phyloP scores from a whole-genome alignment of 2,888 invertebrate species.

The Spialia ferax region DNA sequence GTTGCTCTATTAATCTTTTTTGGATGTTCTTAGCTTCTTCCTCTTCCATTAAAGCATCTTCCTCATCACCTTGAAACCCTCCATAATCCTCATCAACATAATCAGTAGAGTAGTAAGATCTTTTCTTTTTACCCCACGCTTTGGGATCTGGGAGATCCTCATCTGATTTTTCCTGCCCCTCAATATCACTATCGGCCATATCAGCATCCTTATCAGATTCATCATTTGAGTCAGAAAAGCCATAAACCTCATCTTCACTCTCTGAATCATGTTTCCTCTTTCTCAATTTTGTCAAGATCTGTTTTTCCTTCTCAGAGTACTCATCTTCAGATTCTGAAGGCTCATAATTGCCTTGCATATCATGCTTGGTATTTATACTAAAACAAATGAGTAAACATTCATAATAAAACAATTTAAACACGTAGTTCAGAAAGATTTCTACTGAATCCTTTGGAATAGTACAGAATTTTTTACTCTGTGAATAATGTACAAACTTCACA shows the following conservation, averaged over 20 bases:
- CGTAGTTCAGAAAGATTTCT: too few species aligned
- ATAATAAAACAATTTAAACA: too few species aligned
- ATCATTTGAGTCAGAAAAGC: conserved; percentile 83
- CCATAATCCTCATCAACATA: conserved; percentile 96
- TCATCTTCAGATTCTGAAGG: conserved; percentile 91
- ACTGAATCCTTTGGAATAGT: too few species aligned
- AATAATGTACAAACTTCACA: too few species aligned
- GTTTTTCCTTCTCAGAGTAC: conserved; percentile 89
- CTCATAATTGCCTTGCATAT: conserved; percentile 86
- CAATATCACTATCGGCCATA: conserved; percentile 91
- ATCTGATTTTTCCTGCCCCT: conserved; percentile 89
- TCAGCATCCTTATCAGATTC: conserved; percentile 77
- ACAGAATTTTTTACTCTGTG: too few species aligned
- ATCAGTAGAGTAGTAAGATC: conserved; percentile 94
- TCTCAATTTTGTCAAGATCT: conserved; percentile 87
- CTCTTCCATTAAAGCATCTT: conserved; percentile 92
- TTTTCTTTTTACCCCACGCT: conserved; percentile 96
- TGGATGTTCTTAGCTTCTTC: conserved; percentile 94
- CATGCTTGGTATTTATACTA: conserved; percentile 74
- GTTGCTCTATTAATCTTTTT: conserved; percentile 90
- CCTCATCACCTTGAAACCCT: conserved; percentile 88
- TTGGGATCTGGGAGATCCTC: conserved; percentile 92
- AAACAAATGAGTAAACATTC: too few species aligned
- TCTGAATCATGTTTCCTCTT: conserved; percentile 83
- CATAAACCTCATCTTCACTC: conserved; percentile 88